These are phyloP conservation scores for Cheilosia vulpina DNA, from an alignment of 2,888 invertebrate species.

Conservation along the genomic window DNA sequence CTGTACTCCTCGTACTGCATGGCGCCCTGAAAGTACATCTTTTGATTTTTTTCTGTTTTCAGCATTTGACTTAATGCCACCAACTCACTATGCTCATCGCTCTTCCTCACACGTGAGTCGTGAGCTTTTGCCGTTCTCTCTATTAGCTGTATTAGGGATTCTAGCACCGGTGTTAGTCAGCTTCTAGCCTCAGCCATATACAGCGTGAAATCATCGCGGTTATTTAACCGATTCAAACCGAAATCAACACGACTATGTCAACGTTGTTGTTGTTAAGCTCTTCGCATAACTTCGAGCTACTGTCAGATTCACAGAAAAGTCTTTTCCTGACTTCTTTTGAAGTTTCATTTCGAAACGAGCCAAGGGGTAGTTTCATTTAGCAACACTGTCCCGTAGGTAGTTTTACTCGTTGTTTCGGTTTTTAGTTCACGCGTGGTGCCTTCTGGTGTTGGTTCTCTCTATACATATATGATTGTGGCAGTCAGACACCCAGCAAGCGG, in stretches of 20 bases:
- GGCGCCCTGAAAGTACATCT: constrained; percentile 39
- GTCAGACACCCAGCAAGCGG: constrained; percentile 3
- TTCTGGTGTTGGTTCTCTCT: constrained; percentile 42
- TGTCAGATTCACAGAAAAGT: constrained; percentile 43
- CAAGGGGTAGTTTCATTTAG: constrained; percentile 57
- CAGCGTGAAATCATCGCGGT: constrained; percentile 54
- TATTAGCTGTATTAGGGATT: constrained; percentile 1
- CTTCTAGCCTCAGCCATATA: constrained; percentile 27
- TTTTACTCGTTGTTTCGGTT: constrained; percentile 34
- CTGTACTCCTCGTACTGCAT: constrained; percentile 18
- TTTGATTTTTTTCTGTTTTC: not conserved
- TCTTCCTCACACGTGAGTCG: constrained; percentile 6
- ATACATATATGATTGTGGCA: constrained; percentile 1
- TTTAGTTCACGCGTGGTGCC: constrained; percentile 62
- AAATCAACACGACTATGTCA: constrained; percentile 40
- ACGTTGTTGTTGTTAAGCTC: constrained; percentile 59
- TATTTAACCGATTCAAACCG: constrained; percentile 23
- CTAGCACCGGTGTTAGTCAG: constrained; percentile 41
- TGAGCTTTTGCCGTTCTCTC: constrained; percentile 4
- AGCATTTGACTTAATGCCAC: constrained; percentile 30
- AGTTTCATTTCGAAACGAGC: constrained; percentile 51
- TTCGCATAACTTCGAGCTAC: constrained; percentile 26
- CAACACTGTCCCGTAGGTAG: constrained; percentile 56
- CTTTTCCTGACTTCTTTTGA: constrained; percentile 62
- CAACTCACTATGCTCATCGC: constrained; percentile 23